Base-by-base conservation (phyloP, 2,888 invertebrate species). In the Eurytoma californica region DNA sequence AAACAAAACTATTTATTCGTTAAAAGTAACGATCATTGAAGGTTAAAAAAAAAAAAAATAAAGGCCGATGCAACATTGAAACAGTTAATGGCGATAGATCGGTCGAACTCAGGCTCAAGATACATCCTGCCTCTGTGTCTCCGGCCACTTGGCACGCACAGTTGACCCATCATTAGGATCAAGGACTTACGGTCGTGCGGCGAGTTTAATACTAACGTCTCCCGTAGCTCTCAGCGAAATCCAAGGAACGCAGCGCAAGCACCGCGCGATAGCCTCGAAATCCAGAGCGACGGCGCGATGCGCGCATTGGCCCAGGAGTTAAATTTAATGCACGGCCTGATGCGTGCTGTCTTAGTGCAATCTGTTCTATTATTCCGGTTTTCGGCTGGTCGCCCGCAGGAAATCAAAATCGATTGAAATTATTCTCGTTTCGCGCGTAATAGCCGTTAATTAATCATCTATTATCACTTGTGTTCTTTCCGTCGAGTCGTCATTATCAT, bases 111-210 rank as follows among this genome's bases (percentile, higher is more conserved):
- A 39, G 39, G 39, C 39, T 39, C 39, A 55, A n/a, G 65, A 30
- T 47, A 9, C 60, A 68, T 60, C 68, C 68, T 60, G 30, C 53
- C 47, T 13, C 61, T 16, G 47, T 20, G 55, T 13, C 81, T 39
- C 39, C 81, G 84, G 86, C 87, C 87, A 88, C 87, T 88, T 88
- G 88, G 87, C 87, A 88, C 85, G 85, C 55, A 14, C 13, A 5
- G 86, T 86, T 87, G 88, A 88, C 87, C 88, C 84, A 85, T 87
- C 88, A 88, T 89, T 89, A 89, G 88, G 89, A 88, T 87, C 88
- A 88, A 88, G 88, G 88, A 89, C 88, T 84, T 16, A 14, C 61
- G 60, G 57, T 55, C 16, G 30, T 5, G 66, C 66, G 20, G 20
- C 30, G 18, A 68, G 57, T n/a, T 55, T 55, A 24, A 14, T n/a